A percentile compares a stretch with the other conserved stretches of the same genome.
These are phyloP conservation scores for Platysteira castanea DNA, from an alignment of 2,113 vertebrate species.

Conservation along the genomic window DNA sequence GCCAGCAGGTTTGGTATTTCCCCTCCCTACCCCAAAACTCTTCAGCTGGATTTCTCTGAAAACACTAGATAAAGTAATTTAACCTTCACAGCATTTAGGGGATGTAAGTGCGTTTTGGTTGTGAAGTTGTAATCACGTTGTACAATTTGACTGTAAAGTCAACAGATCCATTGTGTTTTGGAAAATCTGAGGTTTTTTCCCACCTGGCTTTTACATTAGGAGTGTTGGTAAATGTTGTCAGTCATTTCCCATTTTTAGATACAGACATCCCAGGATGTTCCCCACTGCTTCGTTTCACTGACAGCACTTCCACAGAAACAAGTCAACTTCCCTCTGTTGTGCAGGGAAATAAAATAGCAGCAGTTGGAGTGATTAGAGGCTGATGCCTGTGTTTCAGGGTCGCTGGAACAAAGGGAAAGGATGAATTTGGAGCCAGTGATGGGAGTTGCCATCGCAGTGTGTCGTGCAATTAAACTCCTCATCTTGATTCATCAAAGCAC, in stretches of 20 bases:
- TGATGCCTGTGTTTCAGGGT: neutral
- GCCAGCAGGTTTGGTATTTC: conserved; percentile 85
- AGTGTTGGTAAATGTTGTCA: neutral
- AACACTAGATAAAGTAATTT: neutral
- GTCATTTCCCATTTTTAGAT: neutral
- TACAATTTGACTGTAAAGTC: neutral
- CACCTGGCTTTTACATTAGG: neutral
- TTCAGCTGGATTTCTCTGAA: neutral
- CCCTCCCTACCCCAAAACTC: neutral
- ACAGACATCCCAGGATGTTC: neutral
- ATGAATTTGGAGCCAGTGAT: neutral
- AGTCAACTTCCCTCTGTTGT: accelerated
- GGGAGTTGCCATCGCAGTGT: neutral
- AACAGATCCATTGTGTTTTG: neutral
- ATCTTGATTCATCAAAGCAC: neutral
- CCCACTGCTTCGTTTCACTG: neutral
- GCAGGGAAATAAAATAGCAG: neutral
- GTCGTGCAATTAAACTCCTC: neutral
- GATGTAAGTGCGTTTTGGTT: neutral
- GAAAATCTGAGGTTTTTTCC: neutral
- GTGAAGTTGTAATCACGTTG: neutral
- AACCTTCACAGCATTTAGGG: neutral
- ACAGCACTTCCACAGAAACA: neutral
- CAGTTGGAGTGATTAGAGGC: neutral
- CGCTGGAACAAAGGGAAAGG: neutral